A percentile compares a stretch with the other conserved stretches of the same genome.
Evolutionary conservation across 2,888 invertebrate species (phyloP).

Genomic region (Tenthredo livida): DNA sequence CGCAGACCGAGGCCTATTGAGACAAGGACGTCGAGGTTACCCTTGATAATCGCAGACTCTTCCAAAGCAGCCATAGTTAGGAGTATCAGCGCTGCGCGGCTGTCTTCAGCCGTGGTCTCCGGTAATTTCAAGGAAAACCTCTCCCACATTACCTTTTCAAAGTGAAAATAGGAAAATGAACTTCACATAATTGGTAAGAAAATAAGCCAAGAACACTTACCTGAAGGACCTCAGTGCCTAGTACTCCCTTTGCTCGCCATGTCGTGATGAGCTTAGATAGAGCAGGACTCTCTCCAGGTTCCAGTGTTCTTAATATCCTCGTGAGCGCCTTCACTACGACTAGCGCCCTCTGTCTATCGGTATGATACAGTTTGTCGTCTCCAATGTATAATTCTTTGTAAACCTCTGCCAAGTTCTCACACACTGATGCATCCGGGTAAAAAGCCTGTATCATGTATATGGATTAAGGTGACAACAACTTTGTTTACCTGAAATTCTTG

Average conservation of each 20-base stretch:
- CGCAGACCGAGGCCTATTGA: constrained; percentile 84
- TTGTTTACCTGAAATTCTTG: too few species aligned
- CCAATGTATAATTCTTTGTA: constrained; percentile 72
- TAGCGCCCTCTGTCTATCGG: constrained; percentile 67
- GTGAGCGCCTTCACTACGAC: constrained; percentile 67
- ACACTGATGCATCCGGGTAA: constrained; percentile 72
- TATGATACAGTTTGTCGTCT: constrained; percentile 60
- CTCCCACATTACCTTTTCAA: constrained; percentile 88
- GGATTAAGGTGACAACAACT: background rate
- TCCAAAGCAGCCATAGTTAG: constrained; percentile 87
- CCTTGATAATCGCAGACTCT: constrained; percentile 82
- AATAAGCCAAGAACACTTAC: constrained; percentile 26
- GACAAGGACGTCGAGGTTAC: constrained; percentile 88
- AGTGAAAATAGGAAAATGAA: constrained; percentile 69
- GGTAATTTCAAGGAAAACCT: constrained; percentile 88
- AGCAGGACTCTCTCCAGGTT: constrained; percentile 71
- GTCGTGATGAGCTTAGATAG: constrained; percentile 67
- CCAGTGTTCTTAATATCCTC: constrained; percentile 67
- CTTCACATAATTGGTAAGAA: constrained; percentile 22
- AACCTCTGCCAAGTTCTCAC: constrained; percentile 70
- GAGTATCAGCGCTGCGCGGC: constrained; percentile 87
- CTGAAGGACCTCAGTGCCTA: constrained; percentile 67
- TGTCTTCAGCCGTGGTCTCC: constrained; percentile 85
- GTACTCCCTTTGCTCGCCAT: constrained; percentile 69
- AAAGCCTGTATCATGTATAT: constrained; percentile 60